phyloP scores from a whole-genome alignment of 2,888 invertebrate genomes.

The Crematogaster levior region DNA sequence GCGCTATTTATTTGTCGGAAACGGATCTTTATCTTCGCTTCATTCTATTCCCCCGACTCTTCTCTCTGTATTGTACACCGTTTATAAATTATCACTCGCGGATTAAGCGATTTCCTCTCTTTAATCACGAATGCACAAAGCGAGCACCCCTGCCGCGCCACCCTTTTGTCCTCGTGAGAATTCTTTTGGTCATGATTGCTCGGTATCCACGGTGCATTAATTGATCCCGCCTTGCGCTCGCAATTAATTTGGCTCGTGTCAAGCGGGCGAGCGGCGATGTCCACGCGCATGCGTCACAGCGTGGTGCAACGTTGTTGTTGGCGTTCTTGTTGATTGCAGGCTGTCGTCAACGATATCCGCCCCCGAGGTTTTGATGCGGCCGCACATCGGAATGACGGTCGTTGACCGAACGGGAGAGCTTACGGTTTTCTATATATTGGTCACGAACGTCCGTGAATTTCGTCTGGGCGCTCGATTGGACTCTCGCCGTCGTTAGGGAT shows the following conservation, averaged over 20 bases:
- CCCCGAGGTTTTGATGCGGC: constrained; percentile 45
- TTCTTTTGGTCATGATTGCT: constrained; percentile 44
- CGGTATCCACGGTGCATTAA: constrained; percentile 33
- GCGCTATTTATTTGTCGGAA: constrained; percentile 2
- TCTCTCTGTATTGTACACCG: neutral
- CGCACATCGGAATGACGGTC: constrained; percentile 47
- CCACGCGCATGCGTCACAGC: constrained; percentile 47
- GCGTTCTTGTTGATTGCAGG: constrained; percentile 53
- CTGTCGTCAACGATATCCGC: constrained; percentile 52
- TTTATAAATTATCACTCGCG: constrained; percentile 22
- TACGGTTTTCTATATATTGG: constrained; percentile 41
- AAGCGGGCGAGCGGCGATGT: constrained; percentile 33
- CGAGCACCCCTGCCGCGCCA: neutral
- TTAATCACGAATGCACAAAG: neutral
- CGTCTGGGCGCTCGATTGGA: constrained; percentile 27
- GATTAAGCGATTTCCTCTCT: constrained; percentile 13
- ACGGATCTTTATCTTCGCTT: neutral
- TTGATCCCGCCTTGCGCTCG: constrained; percentile 45
- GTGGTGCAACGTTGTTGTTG: constrained; percentile 44
- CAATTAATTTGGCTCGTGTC: constrained; percentile 52
- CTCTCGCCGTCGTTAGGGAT: constrained; percentile 31
- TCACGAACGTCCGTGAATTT: constrained; percentile 38
- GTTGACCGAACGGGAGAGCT: constrained; percentile 44
- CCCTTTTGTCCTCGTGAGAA: constrained; percentile 36
- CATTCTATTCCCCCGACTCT: neutral